These are phyloP conservation scores for Strigamia transsilvanica DNA, from an alignment of 2,888 invertebrate species.

Conservation along the genomic window DNA sequence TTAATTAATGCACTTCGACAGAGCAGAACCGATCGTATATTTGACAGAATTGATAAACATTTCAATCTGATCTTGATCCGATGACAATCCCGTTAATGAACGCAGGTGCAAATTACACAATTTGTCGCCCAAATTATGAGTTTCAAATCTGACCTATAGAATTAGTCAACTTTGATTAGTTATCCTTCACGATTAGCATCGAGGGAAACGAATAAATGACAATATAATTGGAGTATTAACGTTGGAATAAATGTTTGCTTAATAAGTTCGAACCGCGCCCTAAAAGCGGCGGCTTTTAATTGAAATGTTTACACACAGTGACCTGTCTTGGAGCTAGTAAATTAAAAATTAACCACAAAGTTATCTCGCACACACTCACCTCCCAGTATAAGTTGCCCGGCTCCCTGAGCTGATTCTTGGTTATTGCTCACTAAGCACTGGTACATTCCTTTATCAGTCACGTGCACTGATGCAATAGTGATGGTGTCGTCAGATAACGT, in stretches of 20 bases:
- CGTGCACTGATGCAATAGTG: slow-evolving; percentile 66
- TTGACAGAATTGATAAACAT: slow-evolving; percentile 8
- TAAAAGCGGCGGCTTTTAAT: slow-evolving; percentile 11
- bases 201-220: slow-evolving; percentile 31
- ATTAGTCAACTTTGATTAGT: slow-evolving; percentile 34
- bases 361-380: slow-evolving; percentile 65
- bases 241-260: slow-evolving; percentile 34
- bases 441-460: slow-evolving; percentile 75
- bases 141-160: neutral
- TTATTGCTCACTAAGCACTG: slow-evolving; percentile 70
- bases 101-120: slow-evolving; percentile 17
- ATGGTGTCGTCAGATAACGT: slow-evolving; percentile 59
- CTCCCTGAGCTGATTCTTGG: slow-evolving; percentile 69
- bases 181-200: slow-evolving; percentile 9
- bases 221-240: slow-evolving; percentile 27
- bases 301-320: slow-evolving; percentile 22
- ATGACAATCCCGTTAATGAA: slow-evolving; percentile 24
- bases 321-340: slow-evolving; percentile 24
- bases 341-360: slow-evolving; percentile 11
- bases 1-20: neutral
- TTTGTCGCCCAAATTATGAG: neutral
- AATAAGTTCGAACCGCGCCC: slow-evolving; percentile 39
- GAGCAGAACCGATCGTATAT: neutral
- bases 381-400: slow-evolving; percentile 63
- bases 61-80: neutral